Evolutionary conservation across 2,113 vertebrate genomes (phyloP).

Genomic region (Takifugu bimaculatus): DNA sequence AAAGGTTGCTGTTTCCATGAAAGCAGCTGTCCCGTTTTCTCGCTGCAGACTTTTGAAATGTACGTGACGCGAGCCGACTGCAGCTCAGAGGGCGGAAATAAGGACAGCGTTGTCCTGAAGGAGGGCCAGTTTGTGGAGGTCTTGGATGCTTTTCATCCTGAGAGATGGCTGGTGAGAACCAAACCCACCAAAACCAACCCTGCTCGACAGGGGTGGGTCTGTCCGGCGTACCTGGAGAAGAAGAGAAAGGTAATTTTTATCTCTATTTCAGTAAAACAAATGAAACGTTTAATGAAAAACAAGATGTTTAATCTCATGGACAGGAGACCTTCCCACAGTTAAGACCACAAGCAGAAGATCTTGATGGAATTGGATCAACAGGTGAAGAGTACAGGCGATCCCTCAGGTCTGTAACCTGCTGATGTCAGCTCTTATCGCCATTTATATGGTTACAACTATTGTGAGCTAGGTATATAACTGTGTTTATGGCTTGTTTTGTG

Average conservation of each 20-base stretch:
- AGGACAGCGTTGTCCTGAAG: conserved; percentile 85
- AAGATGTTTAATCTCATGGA: neutral
- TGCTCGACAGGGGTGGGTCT: conserved; percentile 93
- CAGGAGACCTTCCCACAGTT: conserved; percentile 60
- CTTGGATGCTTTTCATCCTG: conserved; percentile 88
- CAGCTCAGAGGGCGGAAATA: conserved; percentile 76
- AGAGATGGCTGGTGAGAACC: conserved; percentile 92
- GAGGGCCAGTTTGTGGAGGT: conserved; percentile 96
- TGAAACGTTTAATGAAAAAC: neutral
- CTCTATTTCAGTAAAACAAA: neutral
- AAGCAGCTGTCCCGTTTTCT: neutral
- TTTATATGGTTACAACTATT: neutral
- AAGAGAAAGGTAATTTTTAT: conserved; percentile 81
- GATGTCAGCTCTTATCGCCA: neutral
- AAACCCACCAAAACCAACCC: conserved; percentile 92
- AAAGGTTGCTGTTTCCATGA: neutral
- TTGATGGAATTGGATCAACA: conserved; percentile 62
- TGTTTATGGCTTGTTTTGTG: neutral
- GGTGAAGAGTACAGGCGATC: conserved; percentile 68
- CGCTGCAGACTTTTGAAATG: conserved; percentile 88
- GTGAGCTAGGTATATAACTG: neutral
- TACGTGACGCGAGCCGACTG: conserved; percentile 91
- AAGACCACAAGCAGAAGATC: conserved; percentile 54
- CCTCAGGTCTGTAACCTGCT: conserved; percentile 47
- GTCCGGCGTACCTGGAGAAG: conserved; percentile 92